These are phyloP conservation scores for Julus scandinavius DNA, from an alignment of 2,888 invertebrate species.

Conservation along the genomic window DNA sequence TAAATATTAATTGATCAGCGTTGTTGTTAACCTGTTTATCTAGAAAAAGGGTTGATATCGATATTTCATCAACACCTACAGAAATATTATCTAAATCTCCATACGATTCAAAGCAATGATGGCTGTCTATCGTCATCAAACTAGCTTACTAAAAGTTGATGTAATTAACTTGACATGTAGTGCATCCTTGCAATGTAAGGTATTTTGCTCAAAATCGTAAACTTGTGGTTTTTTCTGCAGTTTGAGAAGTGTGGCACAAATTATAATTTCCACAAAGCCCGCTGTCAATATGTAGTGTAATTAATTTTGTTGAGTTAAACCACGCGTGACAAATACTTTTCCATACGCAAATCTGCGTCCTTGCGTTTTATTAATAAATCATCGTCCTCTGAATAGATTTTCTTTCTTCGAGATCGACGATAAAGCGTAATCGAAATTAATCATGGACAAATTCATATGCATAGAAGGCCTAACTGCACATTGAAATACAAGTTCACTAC, in stretches of 20 bases:
- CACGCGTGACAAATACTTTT: neutral
- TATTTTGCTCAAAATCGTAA: no score
- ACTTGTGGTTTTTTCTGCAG: neutral
- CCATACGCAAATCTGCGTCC: neutral
- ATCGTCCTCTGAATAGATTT: neutral
- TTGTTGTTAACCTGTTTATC: no score
- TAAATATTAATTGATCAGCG: no score
- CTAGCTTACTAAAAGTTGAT: no score
- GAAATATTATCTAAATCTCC: no score
- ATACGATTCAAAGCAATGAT: no score
- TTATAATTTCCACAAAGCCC: neutral
- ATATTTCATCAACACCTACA: no score
- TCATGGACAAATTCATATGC: neutral
- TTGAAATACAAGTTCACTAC: neutral
- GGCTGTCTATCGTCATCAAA: no score
- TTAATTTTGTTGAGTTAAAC: constrained; percentile 36
- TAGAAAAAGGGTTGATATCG: no score
- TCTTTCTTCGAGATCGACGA: neutral
- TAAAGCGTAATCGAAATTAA: neutral
- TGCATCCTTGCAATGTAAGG: no score
- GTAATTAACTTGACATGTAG: no score
- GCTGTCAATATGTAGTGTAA: neutral
- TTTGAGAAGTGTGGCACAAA: neutral
- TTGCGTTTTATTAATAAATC: constrained; percentile 3
- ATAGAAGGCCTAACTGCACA: neutral